Evolutionary conservation across 1,140 invertebrate genomes (phyloP).

Genomic region (Druon quercuslanigerum): DNA sequence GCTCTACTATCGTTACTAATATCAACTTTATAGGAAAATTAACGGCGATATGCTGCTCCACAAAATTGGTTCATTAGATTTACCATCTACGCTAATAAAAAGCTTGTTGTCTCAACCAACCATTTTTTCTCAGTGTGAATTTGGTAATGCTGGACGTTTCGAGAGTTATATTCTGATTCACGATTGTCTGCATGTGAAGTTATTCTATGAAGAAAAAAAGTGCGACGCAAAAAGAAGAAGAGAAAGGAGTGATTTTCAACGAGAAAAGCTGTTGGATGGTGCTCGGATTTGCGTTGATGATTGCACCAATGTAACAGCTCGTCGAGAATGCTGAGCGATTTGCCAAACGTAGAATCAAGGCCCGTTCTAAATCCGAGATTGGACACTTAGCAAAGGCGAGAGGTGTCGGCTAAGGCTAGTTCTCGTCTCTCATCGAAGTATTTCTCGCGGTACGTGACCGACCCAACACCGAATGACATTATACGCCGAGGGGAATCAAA

Average conservation of each 20-base stretch:
- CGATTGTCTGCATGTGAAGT: too few relatives aligned
- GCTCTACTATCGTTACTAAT: too few relatives aligned
- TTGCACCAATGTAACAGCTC: not conserved
- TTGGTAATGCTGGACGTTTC: too few relatives aligned
- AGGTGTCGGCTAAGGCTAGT: conserved; percentile 47
- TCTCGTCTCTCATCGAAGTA: conserved; percentile 40
- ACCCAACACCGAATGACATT: conserved; percentile 51
- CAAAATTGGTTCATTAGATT: too few relatives aligned
- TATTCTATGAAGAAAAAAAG: conserved; percentile 9
- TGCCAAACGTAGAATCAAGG: conserved; percentile 42
- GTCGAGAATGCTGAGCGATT: conserved; percentile 44
- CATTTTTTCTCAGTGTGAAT: too few relatives aligned
- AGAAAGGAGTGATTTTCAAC: conserved; percentile 27
- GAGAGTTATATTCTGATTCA: too few relatives aligned
- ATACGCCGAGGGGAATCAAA: conserved; percentile 26
- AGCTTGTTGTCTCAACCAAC: too few relatives aligned
- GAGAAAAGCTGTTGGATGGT: conserved; percentile 24
- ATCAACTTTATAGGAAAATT: too few relatives aligned
- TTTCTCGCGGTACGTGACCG: conserved; percentile 54
- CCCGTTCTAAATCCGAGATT: conserved; percentile 57
- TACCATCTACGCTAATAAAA: too few relatives aligned
- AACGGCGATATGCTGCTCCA: too few relatives aligned
- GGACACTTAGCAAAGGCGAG: conserved; percentile 50
- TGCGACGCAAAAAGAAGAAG: conserved; percentile 7
- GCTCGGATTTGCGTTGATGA: conserved; percentile 19